Conservation (phyloP, 2,888 invertebrate species). For the Ormyrus rosae region DNA sequence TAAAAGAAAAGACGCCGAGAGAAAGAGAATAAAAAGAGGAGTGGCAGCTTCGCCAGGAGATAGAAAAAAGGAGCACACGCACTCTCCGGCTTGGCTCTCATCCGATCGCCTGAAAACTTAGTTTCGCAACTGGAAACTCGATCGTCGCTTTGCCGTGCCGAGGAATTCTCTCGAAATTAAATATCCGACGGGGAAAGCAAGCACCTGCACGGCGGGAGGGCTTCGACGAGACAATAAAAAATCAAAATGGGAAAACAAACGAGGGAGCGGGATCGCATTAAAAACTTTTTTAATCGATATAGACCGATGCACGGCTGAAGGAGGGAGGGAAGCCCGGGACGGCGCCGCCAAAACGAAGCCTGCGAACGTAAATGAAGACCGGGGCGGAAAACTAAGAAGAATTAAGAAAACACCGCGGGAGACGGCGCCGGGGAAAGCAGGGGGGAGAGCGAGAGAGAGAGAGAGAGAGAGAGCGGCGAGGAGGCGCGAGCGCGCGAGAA, state of each 20-base stretch:
- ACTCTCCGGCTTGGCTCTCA: not conserved
- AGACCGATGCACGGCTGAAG: constrained; percentile 61
- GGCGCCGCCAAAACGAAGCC: constrained; percentile 33
- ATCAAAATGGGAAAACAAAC: constrained; percentile 70
- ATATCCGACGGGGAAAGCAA: constrained; percentile 63
- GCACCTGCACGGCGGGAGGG: constrained; percentile 2
- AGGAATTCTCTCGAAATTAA: constrained; percentile 68
- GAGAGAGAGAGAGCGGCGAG: constrained; percentile 41
- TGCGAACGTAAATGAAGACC: constrained; percentile 26
- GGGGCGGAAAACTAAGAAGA: constrained; percentile 38
- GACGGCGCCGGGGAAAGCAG: constrained; percentile 48
- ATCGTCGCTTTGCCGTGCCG: constrained; percentile 49
- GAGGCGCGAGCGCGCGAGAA: constrained; percentile 55
- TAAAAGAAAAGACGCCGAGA: too few species aligned
- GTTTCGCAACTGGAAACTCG: constrained; percentile 56
- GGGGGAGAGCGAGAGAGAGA: constrained; percentile 52
- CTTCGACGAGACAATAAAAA: constrained; percentile 66
- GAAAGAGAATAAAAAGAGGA: too few species aligned
- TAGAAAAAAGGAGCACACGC: too few species aligned
- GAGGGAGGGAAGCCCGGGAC: constrained; percentile 36
- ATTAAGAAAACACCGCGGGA: constrained; percentile 52
- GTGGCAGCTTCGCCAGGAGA: too few species aligned
- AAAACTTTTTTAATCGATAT: constrained; percentile 73
- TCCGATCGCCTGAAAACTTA: constrained; percentile 59
- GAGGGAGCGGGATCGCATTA: constrained; percentile 68